Evolutionary conservation across 2,888 invertebrate genomes (phyloP), one percentile per base, ranked within the genome.

Genomic region (Rapana venosa): DNA sequence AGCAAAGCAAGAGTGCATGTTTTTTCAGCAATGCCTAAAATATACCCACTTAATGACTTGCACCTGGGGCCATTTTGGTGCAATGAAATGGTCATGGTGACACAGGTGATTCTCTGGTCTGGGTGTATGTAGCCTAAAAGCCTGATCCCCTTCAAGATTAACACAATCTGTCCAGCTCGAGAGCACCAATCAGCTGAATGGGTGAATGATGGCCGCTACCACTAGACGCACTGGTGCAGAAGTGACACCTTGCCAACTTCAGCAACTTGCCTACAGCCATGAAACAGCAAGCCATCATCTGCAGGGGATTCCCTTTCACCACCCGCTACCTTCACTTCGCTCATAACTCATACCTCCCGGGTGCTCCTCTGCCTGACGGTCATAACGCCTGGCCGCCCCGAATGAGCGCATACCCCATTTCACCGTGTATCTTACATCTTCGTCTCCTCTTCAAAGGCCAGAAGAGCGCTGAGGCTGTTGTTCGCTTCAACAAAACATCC

Each of bases 331-430:
- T n/a, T 30, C 86, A 15, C 61, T 61, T 15, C 32, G 86, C 86
- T 86, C 86, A 30, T 86, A 86, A 86, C 30, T 86, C 86, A 86
- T 61, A 61, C 58, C 61, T 86, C 58, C 84, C 84, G n/a, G 84
- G 84, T 58, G 58, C 56, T 86, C 32, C 22, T 35, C 47, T 47
- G 26, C 26, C 30, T 86, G 86, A 86, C 66, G 58, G 58, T 86
- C 86, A 6, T 35, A 81, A 86, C 66, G 66, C 86, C 58, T 58
- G 58, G 22, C 61, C 32, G 86, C 66, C 61, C 81, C 22, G 35
- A 86, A 86, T 61, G 86, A 86, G 66, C 66, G 66, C 86, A 86
- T 66, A 66, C 61, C 86, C 86, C 86, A 86, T 86, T 86, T 86
- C 32, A n/a, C 66, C 86, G 20, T 61, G 61, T 86, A 30, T 26